These are phyloP conservation scores for Agrotis puta DNA, from an alignment of 2,888 invertebrate species.

Conservation along the genomic window DNA sequence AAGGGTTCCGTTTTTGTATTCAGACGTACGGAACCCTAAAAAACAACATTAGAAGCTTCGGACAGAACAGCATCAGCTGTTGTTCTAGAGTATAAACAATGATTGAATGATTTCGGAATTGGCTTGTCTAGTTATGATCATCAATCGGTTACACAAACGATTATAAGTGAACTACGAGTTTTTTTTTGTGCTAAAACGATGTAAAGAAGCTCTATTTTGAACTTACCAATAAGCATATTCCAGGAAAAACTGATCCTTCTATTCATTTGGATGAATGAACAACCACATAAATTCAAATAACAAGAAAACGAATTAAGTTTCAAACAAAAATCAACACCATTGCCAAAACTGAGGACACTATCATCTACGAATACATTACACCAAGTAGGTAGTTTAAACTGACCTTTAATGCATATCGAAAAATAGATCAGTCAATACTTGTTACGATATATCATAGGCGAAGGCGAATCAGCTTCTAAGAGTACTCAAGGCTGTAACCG, in stretches of 20 bases:
- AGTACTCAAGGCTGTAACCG: conserved; percentile 78
- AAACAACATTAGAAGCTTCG: too few species aligned
- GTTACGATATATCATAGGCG: conserved; percentile 55
- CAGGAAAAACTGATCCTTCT: not conserved
- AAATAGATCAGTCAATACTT: conserved; percentile 45
- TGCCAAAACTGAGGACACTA: conserved; percentile 29
- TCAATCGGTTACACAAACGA: not conserved
- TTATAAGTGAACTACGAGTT: too few species aligned
- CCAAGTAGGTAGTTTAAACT: conserved; percentile 35
- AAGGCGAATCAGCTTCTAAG: conserved; percentile 64
- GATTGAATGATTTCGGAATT: not conserved
- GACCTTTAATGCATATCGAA: conserved; percentile 53
- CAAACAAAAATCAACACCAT: not conserved
- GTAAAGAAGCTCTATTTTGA: conserved; percentile 1
- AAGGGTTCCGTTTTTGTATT: too few species aligned
- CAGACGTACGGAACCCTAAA: too few species aligned
- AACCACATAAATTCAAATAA: not conserved
- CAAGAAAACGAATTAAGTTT: not conserved
- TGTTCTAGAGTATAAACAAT: too few species aligned
- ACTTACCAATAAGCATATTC: conserved; percentile 3
- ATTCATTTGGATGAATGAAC: not conserved
- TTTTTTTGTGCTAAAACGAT: not conserved
- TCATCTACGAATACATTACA: conserved; percentile 23
- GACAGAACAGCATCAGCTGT: too few species aligned
- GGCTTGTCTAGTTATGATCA: too few species aligned